Evolutionary conservation across 1,140 invertebrate species (phyloP), one percentile per base, ranked within the genome.

Genomic region (Platyscapa corneri): DNA sequence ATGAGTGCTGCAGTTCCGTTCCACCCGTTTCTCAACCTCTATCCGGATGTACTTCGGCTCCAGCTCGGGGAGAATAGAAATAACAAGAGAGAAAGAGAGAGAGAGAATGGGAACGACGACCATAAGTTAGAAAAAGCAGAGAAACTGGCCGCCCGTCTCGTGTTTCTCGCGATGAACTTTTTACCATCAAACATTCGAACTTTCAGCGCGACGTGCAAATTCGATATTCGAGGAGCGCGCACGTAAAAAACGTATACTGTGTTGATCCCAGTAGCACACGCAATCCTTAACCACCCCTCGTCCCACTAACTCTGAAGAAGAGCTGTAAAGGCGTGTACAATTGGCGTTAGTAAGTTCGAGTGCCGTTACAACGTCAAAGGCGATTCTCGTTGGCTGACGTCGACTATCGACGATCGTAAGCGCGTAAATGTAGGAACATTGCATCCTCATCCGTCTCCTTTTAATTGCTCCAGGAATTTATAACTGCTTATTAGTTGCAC

Each of bases 81-180:
- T 20, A 23, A 32, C n/a, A 37, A 56, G 39, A 64, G n/a, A 10
- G n/a, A 49, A 12, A 49, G 72, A n/a, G 49, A 53, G 49, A 14
- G 49, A 53, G 23, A 88, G 88, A 89, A 82, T 88, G 87, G 67
- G 37, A 30, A 16, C 49, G 30, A 6, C n/a, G 32, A 76, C 1
- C 0, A 39, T 1, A 46, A 18, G 3, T 34, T 20, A 32, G 30
- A 32, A 76, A 53, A 76, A 76, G 46, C 12, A 16, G 0, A 49
- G 6, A 32, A 76, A 10, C 27, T n/a, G 20, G 39, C 56, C 56
- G 27, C 78, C 56, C 78, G 60, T 65, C 56, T 80, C 78, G 37
- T 80, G 39, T 81, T 81, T 46, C 64, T 37, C 64, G 70, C 18
- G 2, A 10, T 12, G 37, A 74, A 20, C 39, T 74, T 74, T 74